Base-by-base conservation (phyloP, 2,797 vertebrate species). In the Paramormyrops hopkinsi region DNA sequence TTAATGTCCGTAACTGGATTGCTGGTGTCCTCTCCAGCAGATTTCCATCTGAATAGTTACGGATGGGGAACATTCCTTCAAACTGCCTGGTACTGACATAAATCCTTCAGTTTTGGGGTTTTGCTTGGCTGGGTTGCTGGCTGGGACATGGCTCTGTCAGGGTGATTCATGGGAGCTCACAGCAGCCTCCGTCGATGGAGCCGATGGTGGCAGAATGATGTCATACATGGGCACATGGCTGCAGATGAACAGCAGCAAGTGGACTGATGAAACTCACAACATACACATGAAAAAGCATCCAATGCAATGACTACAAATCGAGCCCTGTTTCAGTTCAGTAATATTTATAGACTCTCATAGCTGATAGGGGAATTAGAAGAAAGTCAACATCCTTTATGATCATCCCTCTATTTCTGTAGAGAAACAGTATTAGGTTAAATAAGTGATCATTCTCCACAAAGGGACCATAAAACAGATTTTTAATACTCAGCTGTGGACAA, bases 11-110 rank as follows among this genome's bases (percentile, higher is more conserved):
- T 92, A 93, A 94, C 88, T 94, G 17, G 82, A 22, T 62, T 59
- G 59, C 84, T 93, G 95, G 95, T 96, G 93, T 93, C 90, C 84
- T 88, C 89, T 96, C 94, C 95, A 96, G 93, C 91, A 95, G 94
- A 94, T 95, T 95, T 95, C 96, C 95, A 95, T 95, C 93, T 93
- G 94, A 96, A 96, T 92, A 94, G 95, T 96, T 96, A 95, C 94
- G 94, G 93, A 95, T 93, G 95, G 95, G 95, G 96, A 96, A 96
- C 93, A 79, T 95, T 95, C 94, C 95, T 96, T 92, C 90, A 93
- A 94, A 95, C 94, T 92, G 94, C 48, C 48, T 96, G 92, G 90
- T 94, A 92, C 94, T 93, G 94, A n/a, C 96, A 95, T 95, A 95
- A 95, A 95, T 96, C 93, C 94, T 94, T 95, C 94, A 93, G 96